Evolutionary conservation across 2,797 vertebrate genomes (phyloP), one percentile per base, ranked within the genome.

Genomic region (Xiphophorus birchmanni): DNA sequence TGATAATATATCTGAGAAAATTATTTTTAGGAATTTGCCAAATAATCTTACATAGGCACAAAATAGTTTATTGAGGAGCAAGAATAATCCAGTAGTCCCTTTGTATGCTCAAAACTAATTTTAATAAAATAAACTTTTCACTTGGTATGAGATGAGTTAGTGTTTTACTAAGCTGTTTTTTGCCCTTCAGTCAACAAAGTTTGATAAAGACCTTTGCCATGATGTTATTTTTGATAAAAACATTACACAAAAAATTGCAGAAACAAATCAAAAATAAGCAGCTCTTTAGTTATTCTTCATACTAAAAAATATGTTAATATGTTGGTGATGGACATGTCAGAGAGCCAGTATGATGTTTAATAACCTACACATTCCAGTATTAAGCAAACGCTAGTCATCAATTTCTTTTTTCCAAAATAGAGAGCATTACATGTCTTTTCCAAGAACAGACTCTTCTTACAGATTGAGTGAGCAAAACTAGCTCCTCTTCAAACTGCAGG

Each of bases 361-460:
- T 45, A 85, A 80, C 50, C 35, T 48, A 81, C 58, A 82, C 82
- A 86, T 86, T 84, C 75, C 72, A 37, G 44, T 60, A 79, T 48
- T 56, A 37, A 48, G 74, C 77, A 88, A 89, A 91, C 85, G 87
- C 56, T 44, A 40, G 8, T 76, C 18, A 73, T 79, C 58, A 15
- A 7, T 79, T 80, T 83, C 58, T 74, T 86, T 86, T 87, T 80
- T 78, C 74, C 71, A 60, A 40, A 6, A 69, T 37, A 79, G 35
- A 74, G 77, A 60, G 58, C 76, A 72, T 89, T 89, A 91, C 91
- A 90, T 87, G 47, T 6, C n/a, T 60, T 60, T 13, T 0, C 45
- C 5, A 47, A 81, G 89, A 86, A 88, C 88, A 91, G 40, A 63
- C 29, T 85, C 81, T 84, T 87, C 88, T 76, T 77, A 54, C 77